Evolutionary conservation across 2,797 vertebrate species (phyloP), one percentile per base, ranked within the genome.

Genomic region (Alfaro cultratus): DNA sequence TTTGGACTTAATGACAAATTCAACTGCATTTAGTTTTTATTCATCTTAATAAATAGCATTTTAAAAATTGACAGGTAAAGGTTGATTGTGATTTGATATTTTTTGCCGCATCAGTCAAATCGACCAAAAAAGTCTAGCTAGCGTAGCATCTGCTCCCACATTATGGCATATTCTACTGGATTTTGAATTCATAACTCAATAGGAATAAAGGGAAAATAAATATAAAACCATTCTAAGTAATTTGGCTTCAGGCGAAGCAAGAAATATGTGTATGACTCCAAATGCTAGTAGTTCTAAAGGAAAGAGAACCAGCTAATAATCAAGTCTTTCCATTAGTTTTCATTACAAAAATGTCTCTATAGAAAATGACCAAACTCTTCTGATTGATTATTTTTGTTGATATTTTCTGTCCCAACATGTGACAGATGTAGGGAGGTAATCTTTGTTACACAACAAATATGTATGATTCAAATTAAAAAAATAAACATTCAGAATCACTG

Each of bases 401-500:
- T 5, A 34, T 62, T 62, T 62, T n/a, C 29, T 62, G 29, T 62
- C 18, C 57, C 29, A 34, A 62, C 57, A 70, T 45, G 67, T 70
- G 26, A 12, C 67, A 45, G 41, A 70, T 70, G 26, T n/a, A 70
- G 8, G 2, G 41, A 45, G 67, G 67, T n/a, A 45, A 70, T 70
- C 67, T n/a, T 71, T 5, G n/a, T 43, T n/a, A n/a, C n/a, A 15
- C 41, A 71, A 45, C 5, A n/a, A 45, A 31, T 71, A 29, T 71
- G 26, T 60, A 75, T 75, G 45, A 75, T 83, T 47, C 4, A 16
- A 29, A 21, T 79, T 55, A 67, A 64, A 1, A 29, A 16, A 31
- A 23, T 39, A 49, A 6, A 49, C 34, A 2, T 75, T 51, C 2
- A 74, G 9, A 73, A 67, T n/a, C 67, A 39, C 21, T 26, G 0